These are phyloP conservation scores for Nephrotoma guestfalica DNA, from an alignment of 2,888 invertebrate species.

Conservation along the genomic window DNA sequence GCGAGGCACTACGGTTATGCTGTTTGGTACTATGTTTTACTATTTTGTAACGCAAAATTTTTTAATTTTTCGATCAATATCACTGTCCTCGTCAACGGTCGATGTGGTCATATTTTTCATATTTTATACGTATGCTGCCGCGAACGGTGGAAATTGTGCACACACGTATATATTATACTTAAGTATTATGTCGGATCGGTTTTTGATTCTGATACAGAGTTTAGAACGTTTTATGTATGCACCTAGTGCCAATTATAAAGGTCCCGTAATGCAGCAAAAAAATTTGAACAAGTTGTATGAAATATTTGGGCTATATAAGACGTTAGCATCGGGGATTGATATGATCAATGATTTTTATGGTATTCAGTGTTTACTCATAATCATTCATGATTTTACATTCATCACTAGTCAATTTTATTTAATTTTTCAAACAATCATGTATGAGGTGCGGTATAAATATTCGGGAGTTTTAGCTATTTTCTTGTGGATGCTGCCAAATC, in stretches of 20 bases:
- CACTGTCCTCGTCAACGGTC: not conserved
- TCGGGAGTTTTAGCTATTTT: not conserved
- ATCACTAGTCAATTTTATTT: not conserved
- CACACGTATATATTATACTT: not conserved
- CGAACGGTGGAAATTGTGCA: not conserved
- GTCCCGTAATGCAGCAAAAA: not conserved
- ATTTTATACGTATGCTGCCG: not conserved
- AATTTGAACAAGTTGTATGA: not conserved
- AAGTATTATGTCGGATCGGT: not conserved
- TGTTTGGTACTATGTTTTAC: not conserved
- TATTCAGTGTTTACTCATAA: not conserved
- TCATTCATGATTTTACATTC: not conserved
- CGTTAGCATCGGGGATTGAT: not conserved
- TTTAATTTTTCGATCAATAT: not conserved
- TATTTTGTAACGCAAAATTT: not conserved
- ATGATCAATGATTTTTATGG: not conserved
- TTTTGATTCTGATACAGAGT: not conserved
- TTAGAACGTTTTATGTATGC: not conserved
- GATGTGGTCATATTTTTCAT: not conserved
- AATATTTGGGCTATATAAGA: not conserved
- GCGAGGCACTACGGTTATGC: not conserved
- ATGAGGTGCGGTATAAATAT: not conserved
- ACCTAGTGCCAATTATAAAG: not conserved
- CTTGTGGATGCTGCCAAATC: not conserved
- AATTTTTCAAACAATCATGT: not conserved